Percentiles rank a stretch among this genome's conserved stretches.
Evolutionary conservation across 2,888 invertebrate genomes (phyloP).

Genomic region (Odontocerum albicorne): DNA sequence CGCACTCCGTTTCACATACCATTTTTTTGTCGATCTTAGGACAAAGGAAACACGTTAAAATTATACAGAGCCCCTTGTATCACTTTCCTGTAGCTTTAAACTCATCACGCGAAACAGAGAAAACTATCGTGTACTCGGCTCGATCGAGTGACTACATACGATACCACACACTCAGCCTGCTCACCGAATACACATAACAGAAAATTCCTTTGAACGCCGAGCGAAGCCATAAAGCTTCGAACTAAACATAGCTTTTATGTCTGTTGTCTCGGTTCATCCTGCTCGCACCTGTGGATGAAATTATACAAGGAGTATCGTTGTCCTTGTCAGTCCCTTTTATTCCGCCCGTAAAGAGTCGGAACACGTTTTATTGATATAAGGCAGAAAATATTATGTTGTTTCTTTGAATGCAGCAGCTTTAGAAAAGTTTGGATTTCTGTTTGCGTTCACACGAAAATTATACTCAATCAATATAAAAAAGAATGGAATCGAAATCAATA

Average conservation of each 20-base stretch:
- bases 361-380: slow-evolving; percentile 32
- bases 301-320: neutral
- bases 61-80: too few relatives aligned
- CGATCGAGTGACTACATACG: too few relatives aligned
- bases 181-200: slow-evolving; percentile 12
- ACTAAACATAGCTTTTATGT: slow-evolving; percentile 28
- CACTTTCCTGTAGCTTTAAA: too few relatives aligned
- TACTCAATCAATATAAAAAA: too few relatives aligned
- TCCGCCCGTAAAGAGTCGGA: slow-evolving; percentile 13
- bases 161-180: slow-evolving; percentile 1
- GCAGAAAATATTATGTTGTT: slow-evolving; percentile 21
- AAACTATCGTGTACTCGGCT: too few relatives aligned
- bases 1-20: too few relatives aligned
- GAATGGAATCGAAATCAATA: too few relatives aligned
- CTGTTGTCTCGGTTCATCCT: slow-evolving; percentile 11
- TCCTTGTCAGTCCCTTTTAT: slow-evolving; percentile 8
- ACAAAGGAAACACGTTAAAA: too few relatives aligned
- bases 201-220: slow-evolving; percentile 31
- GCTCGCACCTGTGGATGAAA: slow-evolving; percentile 7
- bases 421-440: neutral
- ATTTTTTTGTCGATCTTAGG: too few relatives aligned
- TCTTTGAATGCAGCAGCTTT: slow-evolving; percentile 8
- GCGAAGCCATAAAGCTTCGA: slow-evolving; percentile 24
- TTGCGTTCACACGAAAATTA: slow-evolving; percentile 1
- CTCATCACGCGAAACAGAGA: too few relatives aligned